Conservation (phyloP, 2,113 vertebrate genomes). For the Melanerpes aurifrons region DNA sequence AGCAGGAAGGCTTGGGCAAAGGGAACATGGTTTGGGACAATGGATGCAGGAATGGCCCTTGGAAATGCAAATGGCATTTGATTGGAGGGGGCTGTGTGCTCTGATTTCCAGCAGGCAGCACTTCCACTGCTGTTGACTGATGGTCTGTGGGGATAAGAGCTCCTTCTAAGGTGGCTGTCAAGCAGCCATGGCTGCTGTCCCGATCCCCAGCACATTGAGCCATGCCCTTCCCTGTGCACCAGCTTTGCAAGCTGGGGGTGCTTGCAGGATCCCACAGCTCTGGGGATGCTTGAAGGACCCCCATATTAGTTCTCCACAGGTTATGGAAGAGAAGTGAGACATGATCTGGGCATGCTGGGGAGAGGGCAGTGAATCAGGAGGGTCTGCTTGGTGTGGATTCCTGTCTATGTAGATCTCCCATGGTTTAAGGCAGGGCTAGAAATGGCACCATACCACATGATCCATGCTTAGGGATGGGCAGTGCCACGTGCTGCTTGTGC, state of each 20-base stretch:
- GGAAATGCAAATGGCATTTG: neutral
- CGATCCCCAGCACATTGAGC: fast-evolving
- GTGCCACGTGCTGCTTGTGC: fast-evolving
- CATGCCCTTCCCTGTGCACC: no score
- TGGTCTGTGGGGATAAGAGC: neutral
- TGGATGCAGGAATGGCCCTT: neutral
- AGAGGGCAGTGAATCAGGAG: neutral
- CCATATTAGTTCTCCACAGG: neutral
- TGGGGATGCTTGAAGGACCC: neutral
- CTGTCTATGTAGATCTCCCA: neutral
- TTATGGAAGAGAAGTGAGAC: neutral
- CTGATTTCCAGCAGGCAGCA: neutral
- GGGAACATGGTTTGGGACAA: neutral
- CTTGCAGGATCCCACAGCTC: neutral
- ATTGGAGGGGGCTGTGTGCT: neutral
- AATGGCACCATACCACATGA: fast-evolving
- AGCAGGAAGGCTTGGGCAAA: fast-evolving
- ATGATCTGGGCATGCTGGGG: fast-evolving
- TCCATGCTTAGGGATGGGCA: neutral
- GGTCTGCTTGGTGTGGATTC: neutral
- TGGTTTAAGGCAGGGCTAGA: neutral
- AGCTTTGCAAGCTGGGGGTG: neutral
- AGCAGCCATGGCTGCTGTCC: neutral
- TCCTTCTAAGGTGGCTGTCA: neutral
- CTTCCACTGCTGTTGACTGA: neutral